phyloP scores from a whole-genome alignment of 2,797 vertebrate genomes.

The Alca torda region DNA sequence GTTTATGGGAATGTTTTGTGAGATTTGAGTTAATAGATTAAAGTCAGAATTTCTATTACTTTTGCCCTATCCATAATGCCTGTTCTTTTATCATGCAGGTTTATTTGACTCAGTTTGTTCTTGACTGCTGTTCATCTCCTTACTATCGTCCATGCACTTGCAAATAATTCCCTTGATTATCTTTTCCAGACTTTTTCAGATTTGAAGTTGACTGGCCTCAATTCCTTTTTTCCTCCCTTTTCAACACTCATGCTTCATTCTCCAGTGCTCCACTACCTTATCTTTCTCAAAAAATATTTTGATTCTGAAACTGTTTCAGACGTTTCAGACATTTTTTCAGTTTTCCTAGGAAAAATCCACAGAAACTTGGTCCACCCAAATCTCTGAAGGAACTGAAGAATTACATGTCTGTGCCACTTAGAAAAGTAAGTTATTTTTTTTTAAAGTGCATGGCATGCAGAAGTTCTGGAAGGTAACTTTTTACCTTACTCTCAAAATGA shows the following conservation, averaged over 20 bases:
- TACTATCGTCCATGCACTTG: background rate
- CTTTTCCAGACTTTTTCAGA: background rate
- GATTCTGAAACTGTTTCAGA: background rate
- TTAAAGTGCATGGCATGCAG: background rate
- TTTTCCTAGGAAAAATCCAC: background rate
- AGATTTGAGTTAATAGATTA: background rate
- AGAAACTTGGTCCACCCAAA: background rate
- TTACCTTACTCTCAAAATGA: background rate
- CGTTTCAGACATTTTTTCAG: background rate
- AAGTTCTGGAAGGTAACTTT: background rate
- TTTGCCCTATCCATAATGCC: background rate
- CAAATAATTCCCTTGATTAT: background rate
- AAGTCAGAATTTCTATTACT: background rate
- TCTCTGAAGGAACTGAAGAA: background rate
- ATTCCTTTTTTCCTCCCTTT: background rate
- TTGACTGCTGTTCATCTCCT: background rate
- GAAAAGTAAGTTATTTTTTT: background rate
- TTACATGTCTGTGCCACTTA: background rate
- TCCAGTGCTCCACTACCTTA: background rate
- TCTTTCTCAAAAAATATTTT: background rate
- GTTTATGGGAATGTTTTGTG: background rate
- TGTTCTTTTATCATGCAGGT: background rate
- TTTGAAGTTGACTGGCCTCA: background rate
- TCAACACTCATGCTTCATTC: background rate
- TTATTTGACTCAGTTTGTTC: background rate